Evolutionary conservation across 2,113 vertebrate genomes (phyloP).

Genomic region (Accipiter virgatus): DNA sequence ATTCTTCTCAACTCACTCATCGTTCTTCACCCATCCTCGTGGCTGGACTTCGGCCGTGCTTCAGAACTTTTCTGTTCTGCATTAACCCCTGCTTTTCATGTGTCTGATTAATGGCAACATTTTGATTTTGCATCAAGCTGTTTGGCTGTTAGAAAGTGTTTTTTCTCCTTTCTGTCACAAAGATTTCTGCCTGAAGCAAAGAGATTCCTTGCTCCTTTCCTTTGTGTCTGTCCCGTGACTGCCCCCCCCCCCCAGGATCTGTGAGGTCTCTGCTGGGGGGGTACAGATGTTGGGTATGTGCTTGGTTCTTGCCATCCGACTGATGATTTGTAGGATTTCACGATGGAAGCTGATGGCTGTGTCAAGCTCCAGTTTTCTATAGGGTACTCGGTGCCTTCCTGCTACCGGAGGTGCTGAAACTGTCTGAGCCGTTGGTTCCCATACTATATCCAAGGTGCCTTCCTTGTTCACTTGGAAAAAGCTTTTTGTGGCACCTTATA

Average conservation of each 20-base stretch:
- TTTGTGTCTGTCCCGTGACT: accelerated
- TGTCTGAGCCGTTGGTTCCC: accelerated
- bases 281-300: not conserved
- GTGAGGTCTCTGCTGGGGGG: not conserved
- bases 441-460: accelerated
- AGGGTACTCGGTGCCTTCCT: not conserved
- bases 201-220: not conserved
- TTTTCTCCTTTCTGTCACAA: not conserved
- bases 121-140: not conserved
- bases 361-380: not conserved
- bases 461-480: not conserved
- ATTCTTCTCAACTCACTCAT: not conserved
- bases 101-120: accelerated
- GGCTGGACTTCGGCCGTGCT: not conserved
- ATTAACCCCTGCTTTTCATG: not conserved
- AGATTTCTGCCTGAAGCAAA: not conserved
- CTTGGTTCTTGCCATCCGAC: not conserved
- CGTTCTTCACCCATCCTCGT: not conserved
- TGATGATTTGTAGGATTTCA: not conserved
- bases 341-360: not conserved
- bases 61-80: not conserved
- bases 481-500: not conserved
- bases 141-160: not conserved
- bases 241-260: not conserved
- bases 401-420: not conserved